Percentiles rank a stretch among this genome's conserved stretches.
These are phyloP conservation scores for Reticulitermes lucifugus DNA, from an alignment of 2,888 invertebrate species.

Conservation along the genomic window DNA sequence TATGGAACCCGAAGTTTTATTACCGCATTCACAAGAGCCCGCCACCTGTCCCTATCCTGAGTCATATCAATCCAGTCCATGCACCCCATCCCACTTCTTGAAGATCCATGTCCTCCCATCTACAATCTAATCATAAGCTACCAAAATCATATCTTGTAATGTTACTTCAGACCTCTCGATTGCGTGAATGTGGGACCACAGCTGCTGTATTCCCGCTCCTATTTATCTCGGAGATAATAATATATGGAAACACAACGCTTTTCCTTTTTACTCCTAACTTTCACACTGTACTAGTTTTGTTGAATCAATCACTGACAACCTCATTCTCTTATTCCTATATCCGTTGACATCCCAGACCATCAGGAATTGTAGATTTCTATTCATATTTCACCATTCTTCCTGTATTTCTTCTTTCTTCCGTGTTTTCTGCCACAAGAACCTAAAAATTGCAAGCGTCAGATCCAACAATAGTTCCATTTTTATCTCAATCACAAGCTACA, in stretches of 20 bases:
- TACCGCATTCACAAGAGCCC: too few species aligned
- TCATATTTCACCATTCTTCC: background rate
- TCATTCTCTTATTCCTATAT: background rate
- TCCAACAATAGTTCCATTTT: background rate
- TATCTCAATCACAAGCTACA: background rate
- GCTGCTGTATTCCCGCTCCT: background rate
- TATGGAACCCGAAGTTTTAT: too few species aligned
- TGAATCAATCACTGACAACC: background rate
- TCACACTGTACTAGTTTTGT: background rate
- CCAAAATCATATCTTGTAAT: too few species aligned
- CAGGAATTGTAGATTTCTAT: constrained; percentile 10
- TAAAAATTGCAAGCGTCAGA: background rate
- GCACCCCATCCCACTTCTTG: too few species aligned
- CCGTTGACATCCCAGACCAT: background rate
- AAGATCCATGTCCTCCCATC: too few species aligned
- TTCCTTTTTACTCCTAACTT: background rate
- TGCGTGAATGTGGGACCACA: too few species aligned
- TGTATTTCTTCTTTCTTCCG: too few species aligned
- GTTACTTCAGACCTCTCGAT: too few species aligned
- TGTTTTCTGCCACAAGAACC: background rate
- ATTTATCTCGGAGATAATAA: background rate
- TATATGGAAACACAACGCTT: background rate
- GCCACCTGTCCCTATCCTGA: too few species aligned
- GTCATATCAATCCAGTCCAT: too few species aligned
- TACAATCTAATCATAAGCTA: too few species aligned